Base-by-base conservation (phyloP, 2,888 invertebrate species). In the Ichneumoninae sp. region DNA sequence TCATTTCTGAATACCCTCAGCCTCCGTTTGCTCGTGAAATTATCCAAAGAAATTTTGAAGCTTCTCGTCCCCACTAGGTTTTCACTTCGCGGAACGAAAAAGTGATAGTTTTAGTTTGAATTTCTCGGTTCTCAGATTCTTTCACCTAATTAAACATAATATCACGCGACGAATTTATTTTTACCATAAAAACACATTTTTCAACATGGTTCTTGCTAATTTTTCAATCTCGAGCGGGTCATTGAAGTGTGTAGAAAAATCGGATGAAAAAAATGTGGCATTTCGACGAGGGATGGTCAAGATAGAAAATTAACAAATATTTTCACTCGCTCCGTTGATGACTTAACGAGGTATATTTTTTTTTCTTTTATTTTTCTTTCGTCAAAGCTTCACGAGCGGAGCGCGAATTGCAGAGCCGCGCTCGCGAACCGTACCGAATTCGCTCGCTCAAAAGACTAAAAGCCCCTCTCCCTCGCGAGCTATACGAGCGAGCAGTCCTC, bases 361-460 rank as follows among this genome's bases (percentile, higher is more conserved):
- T 40, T 44, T 76, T 13, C 19, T 60, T 77, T 57, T 63, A 13
- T 10, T 47, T 63, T 52, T 33, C 26, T 13, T 36, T 81, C 47
- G 65, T 69, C 33, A 33, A 33, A 73, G 54, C 10, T 33, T 22
- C 47, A 19, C 69, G 81, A 13, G 65, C 63, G 50, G 44, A 80
- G 76, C 54, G 78, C 47, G 60, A 22, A 60, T 75, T n/a, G 82
- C 70, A 65, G 79, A 83, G 81, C 68, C 81, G 83, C 86, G 83
- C 75, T 69, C 83, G 82, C 85, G 86, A 81, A 86, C 84, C 81
- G 86, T 83, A 83, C 79, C 82, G 83, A 83, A 85, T 82, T 85
- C 79, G 87, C 87, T 88, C 87, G 86, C 83, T 87, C 85, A 87
- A 87, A 88, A 89, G 90, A 90, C 90, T 90, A 88, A 83, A 87